These are phyloP conservation scores for Tortricodes alternella DNA, from an alignment of 2,888 invertebrate genomes.

Conservation along the genomic window DNA sequence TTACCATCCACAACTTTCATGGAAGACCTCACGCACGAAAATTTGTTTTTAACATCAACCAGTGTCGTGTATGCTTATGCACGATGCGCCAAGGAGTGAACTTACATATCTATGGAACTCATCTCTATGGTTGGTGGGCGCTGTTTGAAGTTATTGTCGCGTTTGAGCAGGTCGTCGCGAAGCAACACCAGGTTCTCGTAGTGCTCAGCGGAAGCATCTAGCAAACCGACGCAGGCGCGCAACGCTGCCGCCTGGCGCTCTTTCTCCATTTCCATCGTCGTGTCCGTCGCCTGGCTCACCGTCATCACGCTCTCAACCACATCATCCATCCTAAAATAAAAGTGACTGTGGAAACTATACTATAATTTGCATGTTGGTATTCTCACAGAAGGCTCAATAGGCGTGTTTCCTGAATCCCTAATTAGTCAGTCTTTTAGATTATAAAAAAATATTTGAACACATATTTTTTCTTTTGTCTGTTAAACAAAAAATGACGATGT, in stretches of 20 bases:
- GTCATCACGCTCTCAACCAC: conserved; percentile 64
- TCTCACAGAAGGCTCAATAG: too few species aligned
- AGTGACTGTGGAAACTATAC: neutral
- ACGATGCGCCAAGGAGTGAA: too few species aligned
- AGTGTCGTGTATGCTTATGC: too few species aligned
- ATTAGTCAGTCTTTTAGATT: too few species aligned
- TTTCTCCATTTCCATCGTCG: conserved; percentile 56
- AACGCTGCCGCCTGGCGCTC: conserved; percentile 58
- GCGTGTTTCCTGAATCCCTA: too few species aligned
- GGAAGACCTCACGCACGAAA: too few species aligned
- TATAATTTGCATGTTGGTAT: too few species aligned
- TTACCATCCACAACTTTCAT: too few species aligned
- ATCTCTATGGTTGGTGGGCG: conserved; percentile 61
- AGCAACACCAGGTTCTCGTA: conserved; percentile 68
- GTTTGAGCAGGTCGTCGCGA: conserved; percentile 58
- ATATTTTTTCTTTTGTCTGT: too few species aligned
- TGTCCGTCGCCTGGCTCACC: conserved; percentile 59
- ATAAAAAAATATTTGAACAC: too few species aligned
- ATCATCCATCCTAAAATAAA: conserved; percentile 58
- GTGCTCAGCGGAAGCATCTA: conserved; percentile 66
- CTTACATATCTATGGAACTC: conserved; percentile 44
- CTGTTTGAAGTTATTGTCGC: conserved; percentile 45
- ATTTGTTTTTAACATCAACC: too few species aligned
- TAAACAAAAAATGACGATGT: too few species aligned
- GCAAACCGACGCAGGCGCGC: conserved; percentile 58